Conservation (phyloP, 1,140 invertebrate species). For the Eupristina koningsbergeri region DNA sequence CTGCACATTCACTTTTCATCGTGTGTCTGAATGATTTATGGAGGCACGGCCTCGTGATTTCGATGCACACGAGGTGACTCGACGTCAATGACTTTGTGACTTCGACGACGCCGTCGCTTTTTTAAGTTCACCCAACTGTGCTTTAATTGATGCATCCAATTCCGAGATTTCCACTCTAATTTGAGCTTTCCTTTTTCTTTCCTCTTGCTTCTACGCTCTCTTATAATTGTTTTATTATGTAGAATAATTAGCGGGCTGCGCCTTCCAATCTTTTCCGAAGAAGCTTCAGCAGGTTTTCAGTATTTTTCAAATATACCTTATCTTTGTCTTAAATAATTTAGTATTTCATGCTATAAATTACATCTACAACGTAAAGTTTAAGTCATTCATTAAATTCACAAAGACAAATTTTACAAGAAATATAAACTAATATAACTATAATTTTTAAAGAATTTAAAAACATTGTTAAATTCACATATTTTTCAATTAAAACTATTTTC, state of each 20-base stretch:
- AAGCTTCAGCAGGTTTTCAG: too few species aligned
- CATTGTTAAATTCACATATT: too few species aligned
- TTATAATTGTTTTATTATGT: background rate
- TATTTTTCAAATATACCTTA: background rate
- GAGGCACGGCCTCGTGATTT: slow-evolving; percentile 38
- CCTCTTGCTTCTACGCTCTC: background rate
- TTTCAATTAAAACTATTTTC: too few species aligned
- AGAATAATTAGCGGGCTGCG: background rate
- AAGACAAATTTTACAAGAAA: too few species aligned
- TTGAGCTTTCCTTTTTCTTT: background rate
- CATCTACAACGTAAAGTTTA: too few species aligned
- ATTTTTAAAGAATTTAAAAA: too few species aligned
- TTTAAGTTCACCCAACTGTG: slow-evolving; percentile 32
- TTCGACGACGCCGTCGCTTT: slow-evolving; percentile 30
- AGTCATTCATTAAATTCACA: too few species aligned
- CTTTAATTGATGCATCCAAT: slow-evolving; percentile 36
- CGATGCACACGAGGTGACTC: background rate
- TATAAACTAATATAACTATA: too few species aligned
- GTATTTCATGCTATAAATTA: too few species aligned
- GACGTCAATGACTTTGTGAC: background rate
- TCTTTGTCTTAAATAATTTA: background rate
- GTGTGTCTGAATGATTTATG: slow-evolving; percentile 61
- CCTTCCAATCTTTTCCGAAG: background rate
- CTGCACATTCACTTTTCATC: slow-evolving; percentile 58
- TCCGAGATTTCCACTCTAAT: background rate